A percentile compares a stretch with the other conserved stretches of the same genome.
Evolutionary conservation across 1,140 invertebrate species (phyloP).

Genomic region (Condylostylus longicornis): DNA sequence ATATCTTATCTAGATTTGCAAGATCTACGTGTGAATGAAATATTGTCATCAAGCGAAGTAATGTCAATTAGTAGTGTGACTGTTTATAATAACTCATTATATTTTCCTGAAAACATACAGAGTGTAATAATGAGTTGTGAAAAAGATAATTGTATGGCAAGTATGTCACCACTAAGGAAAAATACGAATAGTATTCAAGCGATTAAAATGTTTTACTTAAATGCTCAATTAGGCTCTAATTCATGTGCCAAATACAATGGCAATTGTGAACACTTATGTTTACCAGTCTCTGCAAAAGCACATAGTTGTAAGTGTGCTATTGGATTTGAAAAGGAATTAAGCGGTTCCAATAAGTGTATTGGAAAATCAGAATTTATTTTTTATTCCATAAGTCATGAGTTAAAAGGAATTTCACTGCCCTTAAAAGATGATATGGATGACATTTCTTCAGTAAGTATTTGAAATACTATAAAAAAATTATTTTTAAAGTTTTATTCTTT

Average conservation of each 20-base stretch:
- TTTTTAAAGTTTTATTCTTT: neutral
- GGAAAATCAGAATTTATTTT: slow-evolving; percentile 51
- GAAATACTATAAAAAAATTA: neutral
- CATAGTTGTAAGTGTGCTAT: slow-evolving; percentile 59
- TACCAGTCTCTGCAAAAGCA: slow-evolving; percentile 41
- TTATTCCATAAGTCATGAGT: slow-evolving; percentile 60
- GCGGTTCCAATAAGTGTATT: slow-evolving; percentile 32
- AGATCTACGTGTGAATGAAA: slow-evolving; percentile 12
- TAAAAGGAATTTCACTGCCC: slow-evolving; percentile 48
- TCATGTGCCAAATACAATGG: slow-evolving; percentile 37
- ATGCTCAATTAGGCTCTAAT: slow-evolving; percentile 40
- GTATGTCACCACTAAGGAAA: slow-evolving; percentile 27
- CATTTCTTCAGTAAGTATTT: slow-evolving; percentile 9
- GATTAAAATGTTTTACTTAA: slow-evolving; percentile 54
- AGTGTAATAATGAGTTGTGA: slow-evolving; percentile 28
- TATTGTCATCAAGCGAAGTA: slow-evolving; percentile 18
- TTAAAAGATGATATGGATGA: slow-evolving; percentile 9
- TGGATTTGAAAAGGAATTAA: slow-evolving; percentile 46
- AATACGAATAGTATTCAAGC: slow-evolving; percentile 51
- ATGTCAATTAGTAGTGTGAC: slow-evolving; percentile 26
- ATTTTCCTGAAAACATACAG: slow-evolving; percentile 29
- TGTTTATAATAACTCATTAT: slow-evolving; percentile 26
- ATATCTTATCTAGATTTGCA: too few species aligned
- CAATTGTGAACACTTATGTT: slow-evolving; percentile 62
- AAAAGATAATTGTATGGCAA: slow-evolving; percentile 18